These are phyloP conservation scores for mouse (Mus musculus) DNA, from an alignment of 2,113 vertebrate species.

Conservation along the genomic window DNA sequence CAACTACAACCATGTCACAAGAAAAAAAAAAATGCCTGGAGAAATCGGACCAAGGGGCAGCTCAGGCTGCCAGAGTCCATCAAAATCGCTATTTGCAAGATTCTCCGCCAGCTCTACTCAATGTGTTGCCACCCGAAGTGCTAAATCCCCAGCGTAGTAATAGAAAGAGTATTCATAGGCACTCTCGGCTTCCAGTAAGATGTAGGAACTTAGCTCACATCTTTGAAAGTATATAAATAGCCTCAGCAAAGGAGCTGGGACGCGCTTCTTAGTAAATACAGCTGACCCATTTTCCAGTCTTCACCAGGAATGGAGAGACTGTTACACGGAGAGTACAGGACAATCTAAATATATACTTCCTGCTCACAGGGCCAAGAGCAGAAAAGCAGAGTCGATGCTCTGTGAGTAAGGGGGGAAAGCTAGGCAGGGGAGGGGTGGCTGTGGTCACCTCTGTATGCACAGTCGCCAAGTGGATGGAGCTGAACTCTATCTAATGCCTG, in stretches of 20 bases:
- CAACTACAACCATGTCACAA: background rate
- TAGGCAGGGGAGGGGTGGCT: background rate
- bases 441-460: background rate
- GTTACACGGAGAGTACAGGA: slow-evolving; percentile 73
- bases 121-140: background rate
- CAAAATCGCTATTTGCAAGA: slow-evolving; percentile 40
- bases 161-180: slow-evolving; percentile 69
- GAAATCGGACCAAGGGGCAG: background rate
- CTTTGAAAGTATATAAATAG: slow-evolving; percentile 81
- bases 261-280: slow-evolving; percentile 80
- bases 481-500: fast-evolving
- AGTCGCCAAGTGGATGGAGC: fast-evolving
- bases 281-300: slow-evolving; percentile 80
- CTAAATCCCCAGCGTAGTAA: slow-evolving; percentile 39
- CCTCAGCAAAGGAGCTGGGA: slow-evolving; percentile 73
- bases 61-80: slow-evolving; percentile 11
- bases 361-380: slow-evolving; percentile 57
- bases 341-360: slow-evolving; percentile 74
- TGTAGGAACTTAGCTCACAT: slow-evolving; percentile 63
- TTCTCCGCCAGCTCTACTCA: background rate
- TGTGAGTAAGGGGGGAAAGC: background rate
- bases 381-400: slow-evolving; percentile 9
- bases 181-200: slow-evolving; percentile 49
- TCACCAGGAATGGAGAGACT: slow-evolving; percentile 76
- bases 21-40: background rate